A percentile compares a stretch with the other conserved stretches of the same genome.
These are phyloP conservation scores for Epinephelus malabaricus DNA, from an alignment of 2,797 vertebrate species.

Conservation along the genomic window DNA sequence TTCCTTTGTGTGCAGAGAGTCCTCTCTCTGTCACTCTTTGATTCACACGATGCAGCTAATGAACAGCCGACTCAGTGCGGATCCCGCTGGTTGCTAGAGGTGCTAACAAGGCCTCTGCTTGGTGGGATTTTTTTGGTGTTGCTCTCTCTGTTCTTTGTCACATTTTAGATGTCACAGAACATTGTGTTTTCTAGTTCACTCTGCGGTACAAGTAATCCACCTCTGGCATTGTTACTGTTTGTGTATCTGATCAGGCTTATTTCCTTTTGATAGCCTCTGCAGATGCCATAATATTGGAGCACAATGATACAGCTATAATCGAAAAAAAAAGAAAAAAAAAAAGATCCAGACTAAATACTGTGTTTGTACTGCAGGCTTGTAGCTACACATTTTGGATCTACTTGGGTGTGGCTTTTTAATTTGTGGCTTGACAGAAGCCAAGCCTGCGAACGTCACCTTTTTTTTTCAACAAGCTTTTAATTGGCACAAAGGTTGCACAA, in stretches of 20 bases:
- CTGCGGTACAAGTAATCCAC: not conserved
- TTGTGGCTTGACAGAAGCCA: slow-evolving; percentile 5
- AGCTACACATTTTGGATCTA: not conserved
- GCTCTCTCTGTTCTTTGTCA: slow-evolving; percentile 13
- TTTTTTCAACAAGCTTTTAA: not conserved
- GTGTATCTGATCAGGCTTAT: slow-evolving; percentile 15
- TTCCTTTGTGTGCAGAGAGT: slow-evolving; percentile 34
- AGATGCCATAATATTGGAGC: slow-evolving; percentile 21
- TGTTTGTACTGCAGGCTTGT: not conserved
- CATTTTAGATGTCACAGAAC: slow-evolving; percentile 19
- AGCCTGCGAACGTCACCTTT: not conserved
- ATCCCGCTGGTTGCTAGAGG: slow-evolving; percentile 39
- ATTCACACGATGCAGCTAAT: slow-evolving; percentile 38
- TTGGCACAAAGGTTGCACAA: slow-evolving; percentile 8
- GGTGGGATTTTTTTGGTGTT: slow-evolving; percentile 1
- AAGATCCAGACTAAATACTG: slow-evolving; percentile 15
- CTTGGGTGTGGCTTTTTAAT: slow-evolving; percentile 13
- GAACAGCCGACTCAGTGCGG: slow-evolving; percentile 20
- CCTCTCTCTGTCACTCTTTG: not conserved
- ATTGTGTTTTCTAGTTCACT: slow-evolving; percentile 15
- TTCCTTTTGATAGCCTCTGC: slow-evolving; percentile 33
- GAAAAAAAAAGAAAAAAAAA: not conserved
- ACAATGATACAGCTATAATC: slow-evolving; percentile 18
- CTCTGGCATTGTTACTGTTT: slow-evolving; percentile 4
- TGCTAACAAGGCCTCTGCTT: slow-evolving; percentile 22